Conservation (phyloP, 2,113 vertebrate species). For the Prinia subflava region DNA sequence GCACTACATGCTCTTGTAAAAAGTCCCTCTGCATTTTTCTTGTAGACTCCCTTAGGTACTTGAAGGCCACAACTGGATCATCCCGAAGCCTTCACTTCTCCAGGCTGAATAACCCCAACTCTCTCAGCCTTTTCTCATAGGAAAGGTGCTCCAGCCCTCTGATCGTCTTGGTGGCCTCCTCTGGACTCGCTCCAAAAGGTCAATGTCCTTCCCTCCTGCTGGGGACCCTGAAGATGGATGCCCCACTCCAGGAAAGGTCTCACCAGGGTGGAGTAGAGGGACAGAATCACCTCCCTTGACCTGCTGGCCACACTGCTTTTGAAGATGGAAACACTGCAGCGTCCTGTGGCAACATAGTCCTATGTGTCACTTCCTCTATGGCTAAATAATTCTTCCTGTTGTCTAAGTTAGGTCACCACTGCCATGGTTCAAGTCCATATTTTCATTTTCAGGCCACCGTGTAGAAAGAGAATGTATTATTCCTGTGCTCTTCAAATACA, state of each 20-base stretch:
- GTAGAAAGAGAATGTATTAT: not conserved
- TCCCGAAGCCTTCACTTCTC: not conserved
- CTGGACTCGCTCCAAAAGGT: fast-evolving
- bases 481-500: not conserved
- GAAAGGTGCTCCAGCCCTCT: not conserved
- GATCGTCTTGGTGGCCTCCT: not conserved
- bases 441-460: fast-evolving
- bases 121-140: not conserved
- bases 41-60: not conserved
- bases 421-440: not conserved
- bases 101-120: not conserved
- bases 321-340: not conserved
- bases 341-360: not conserved
- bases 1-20: too few species aligned
- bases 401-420: not conserved
- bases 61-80: not conserved
- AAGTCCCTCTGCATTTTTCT: not conserved
- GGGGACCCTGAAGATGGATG: not conserved
- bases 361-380: fast-evolving
- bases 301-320: not conserved
- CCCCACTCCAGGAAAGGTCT: not conserved
- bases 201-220: not conserved
- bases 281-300: not conserved
- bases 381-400: not conserved
- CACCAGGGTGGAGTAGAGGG: not conserved